Conservation (phyloP, 2,113 vertebrate genomes). For the Passerina amoena region DNA sequence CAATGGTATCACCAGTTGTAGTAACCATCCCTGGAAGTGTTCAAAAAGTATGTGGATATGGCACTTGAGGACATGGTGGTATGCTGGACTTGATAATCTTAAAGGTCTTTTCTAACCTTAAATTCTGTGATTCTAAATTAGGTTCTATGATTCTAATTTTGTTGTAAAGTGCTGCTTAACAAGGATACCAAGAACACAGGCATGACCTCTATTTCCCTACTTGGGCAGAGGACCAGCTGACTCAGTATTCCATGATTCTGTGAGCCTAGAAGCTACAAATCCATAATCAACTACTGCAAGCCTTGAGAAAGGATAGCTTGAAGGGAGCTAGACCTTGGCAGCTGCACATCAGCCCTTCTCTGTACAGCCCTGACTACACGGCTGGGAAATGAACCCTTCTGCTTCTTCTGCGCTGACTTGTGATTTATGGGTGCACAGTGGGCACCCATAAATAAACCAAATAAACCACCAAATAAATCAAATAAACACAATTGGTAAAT, state of each 20-base stretch:
- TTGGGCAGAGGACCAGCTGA: not conserved
- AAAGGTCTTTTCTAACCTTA: not conserved
- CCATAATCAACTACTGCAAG: not conserved
- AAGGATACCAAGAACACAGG: not conserved
- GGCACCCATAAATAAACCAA: not conserved
- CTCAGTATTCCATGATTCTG: not conserved
- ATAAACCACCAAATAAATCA: too few species aligned
- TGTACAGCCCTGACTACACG: not conserved
- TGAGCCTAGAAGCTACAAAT: not conserved
- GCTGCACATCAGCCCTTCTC: not conserved
- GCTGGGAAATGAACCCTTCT: not conserved
- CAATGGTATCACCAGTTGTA: not conserved
- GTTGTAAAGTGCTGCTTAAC: not conserved
- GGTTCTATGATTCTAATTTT: not conserved
- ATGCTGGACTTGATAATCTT: not conserved
- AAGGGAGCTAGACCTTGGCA: not conserved
- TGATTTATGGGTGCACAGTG: rapidly evolving
- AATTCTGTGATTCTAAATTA: not conserved
- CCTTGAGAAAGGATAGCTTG: not conserved
- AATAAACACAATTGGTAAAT: too few species aligned
- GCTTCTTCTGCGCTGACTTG: not conserved
- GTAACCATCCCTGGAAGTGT: not conserved
- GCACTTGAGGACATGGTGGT: not conserved
- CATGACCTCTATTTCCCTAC: not conserved
- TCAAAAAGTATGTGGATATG: not conserved